A percentile compares a stretch with the other conserved stretches of the same genome.
Conservation (phyloP, 2,797 vertebrate genomes). For the Lerista edwardsae region DNA sequence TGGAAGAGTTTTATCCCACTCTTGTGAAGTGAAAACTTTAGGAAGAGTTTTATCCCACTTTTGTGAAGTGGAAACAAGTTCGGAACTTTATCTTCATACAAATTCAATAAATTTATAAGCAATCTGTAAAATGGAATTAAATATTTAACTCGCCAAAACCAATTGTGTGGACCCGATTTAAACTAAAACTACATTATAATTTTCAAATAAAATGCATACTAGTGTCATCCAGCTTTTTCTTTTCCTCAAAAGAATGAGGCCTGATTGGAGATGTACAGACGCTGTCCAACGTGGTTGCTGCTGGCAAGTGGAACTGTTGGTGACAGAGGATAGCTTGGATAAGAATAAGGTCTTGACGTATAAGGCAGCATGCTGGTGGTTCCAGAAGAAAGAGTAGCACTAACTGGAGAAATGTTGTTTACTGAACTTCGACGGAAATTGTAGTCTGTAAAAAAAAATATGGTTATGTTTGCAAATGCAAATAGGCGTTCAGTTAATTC, state of each 20-base stretch:
- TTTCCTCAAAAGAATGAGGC: slow-evolving; percentile 71
- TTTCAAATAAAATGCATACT: slow-evolving; percentile 55
- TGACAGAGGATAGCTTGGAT: slow-evolving; percentile 65
- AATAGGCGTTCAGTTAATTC: neutral
- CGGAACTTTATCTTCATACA: slow-evolving; percentile 47
- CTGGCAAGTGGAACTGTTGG: slow-evolving; percentile 65
- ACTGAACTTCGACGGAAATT: slow-evolving; percentile 54
- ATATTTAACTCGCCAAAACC: slow-evolving; percentile 62
- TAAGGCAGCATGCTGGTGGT: slow-evolving; percentile 58
- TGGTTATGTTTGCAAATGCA: neutral
- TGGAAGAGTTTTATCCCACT: slow-evolving; percentile 41
- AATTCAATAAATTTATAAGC: slow-evolving; percentile 57
- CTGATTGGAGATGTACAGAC: slow-evolving; percentile 75
- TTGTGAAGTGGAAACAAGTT: slow-evolving; percentile 54
- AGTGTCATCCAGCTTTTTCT: slow-evolving; percentile 58
- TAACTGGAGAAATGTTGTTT: slow-evolving; percentile 71
- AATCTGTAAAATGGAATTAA: slow-evolving; percentile 57
- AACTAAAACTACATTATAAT: slow-evolving; percentile 63
- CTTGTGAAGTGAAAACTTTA: slow-evolving; percentile 53
- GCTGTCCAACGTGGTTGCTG: slow-evolving; percentile 72
- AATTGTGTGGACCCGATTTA: slow-evolving; percentile 59
- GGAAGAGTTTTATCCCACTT: slow-evolving; percentile 42
- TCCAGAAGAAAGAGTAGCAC: slow-evolving; percentile 62
- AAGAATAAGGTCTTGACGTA: slow-evolving; percentile 66
- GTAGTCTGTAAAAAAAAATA: slow-evolving; percentile 31